Conservation (phyloP, 64 coral and sea anemone genomes). For the Porites australiensis region DNA sequence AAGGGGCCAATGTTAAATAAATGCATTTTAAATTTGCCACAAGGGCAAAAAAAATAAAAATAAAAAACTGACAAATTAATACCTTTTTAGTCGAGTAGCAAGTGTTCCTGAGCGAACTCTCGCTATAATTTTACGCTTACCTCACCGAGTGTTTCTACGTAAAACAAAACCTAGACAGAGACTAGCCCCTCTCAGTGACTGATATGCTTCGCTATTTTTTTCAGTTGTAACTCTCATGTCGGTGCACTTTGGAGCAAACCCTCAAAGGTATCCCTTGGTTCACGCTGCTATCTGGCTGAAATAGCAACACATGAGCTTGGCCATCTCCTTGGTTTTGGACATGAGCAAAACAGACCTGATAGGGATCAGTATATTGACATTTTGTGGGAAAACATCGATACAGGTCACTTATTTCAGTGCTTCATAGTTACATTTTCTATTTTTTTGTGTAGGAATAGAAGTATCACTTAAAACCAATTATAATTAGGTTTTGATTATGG, state of each 20-base stretch:
- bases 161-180: background rate
- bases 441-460: no score
- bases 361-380: constrained; percentile 35
- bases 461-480: no score
- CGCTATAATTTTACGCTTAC: no score
- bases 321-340: constrained; percentile 31
- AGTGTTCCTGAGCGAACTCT: no score
- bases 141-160: background rate
- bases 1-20: no score
- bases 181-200: background rate
- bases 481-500: no score
- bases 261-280: background rate
- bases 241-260: background rate
- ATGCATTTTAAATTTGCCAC: no score
- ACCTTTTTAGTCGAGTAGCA: no score
- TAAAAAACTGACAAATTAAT: no score
- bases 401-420: background rate
- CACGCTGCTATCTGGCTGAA: background rate
- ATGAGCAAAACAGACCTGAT: constrained; percentile 37
- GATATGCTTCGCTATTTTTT: background rate
- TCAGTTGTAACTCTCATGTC: constrained; percentile 34
- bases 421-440: no score
- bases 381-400: constrained; percentile 12
- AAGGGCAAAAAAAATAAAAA: no score
- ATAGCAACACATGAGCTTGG: constrained; percentile 21